phyloP scores from a whole-genome alignment of 2,888 invertebrate genomes.

The Autographa gamma region DNA sequence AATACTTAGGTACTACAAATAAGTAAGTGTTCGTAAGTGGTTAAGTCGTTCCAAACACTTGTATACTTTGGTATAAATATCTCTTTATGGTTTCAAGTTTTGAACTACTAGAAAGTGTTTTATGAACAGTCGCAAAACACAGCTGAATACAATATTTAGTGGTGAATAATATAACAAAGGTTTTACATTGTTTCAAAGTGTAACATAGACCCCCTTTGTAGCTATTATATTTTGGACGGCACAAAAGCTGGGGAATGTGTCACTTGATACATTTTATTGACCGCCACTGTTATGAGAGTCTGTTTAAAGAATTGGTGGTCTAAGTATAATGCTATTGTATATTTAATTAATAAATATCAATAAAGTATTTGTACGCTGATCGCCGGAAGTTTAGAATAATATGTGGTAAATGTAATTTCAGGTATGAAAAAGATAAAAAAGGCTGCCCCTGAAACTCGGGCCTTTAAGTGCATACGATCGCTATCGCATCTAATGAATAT shows the following conservation, averaged over 20 bases:
- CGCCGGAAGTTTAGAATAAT: not conserved
- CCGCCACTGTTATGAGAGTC: slow-evolving; percentile 13
- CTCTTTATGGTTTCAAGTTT: too few relatives aligned
- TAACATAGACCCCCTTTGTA: slow-evolving; percentile 17
- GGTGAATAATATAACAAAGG: slow-evolving; percentile 18
- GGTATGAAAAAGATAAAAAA: not conserved
- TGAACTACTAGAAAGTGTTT: not conserved
- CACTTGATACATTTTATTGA: slow-evolving; percentile 27
- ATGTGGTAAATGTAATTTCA: not conserved
- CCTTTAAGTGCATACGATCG: not conserved
- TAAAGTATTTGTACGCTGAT: too few relatives aligned
- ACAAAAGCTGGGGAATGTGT: slow-evolving; percentile 29
- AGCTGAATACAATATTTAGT: slow-evolving; percentile 12
- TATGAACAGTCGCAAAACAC: not conserved
- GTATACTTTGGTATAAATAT: too few relatives aligned
- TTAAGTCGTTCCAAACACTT: too few relatives aligned
- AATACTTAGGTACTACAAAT: too few relatives aligned
- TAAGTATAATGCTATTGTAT: too few relatives aligned
- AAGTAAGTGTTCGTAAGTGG: too few relatives aligned
- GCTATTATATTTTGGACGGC: slow-evolving; percentile 17
- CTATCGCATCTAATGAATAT: not conserved
- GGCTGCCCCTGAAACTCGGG: too few relatives aligned
- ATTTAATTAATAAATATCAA: too few relatives aligned
- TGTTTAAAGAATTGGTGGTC: not conserved
- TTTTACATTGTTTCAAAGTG: slow-evolving; percentile 27